These are phyloP conservation scores for Lasioglossum zephyrum DNA, from an alignment of 2,888 invertebrate species.

Conservation along the genomic window DNA sequence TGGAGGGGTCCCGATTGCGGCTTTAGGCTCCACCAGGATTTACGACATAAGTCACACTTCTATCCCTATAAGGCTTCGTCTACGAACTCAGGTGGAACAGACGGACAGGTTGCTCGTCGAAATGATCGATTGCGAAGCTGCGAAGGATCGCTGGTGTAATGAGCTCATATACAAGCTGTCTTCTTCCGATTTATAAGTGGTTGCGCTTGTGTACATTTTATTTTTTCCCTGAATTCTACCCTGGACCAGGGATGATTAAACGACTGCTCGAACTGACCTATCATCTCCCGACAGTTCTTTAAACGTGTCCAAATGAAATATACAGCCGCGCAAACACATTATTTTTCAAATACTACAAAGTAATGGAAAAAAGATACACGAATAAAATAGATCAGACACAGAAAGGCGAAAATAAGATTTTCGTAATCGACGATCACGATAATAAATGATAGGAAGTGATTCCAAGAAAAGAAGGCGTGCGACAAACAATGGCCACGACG, in stretches of 20 bases:
- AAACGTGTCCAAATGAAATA: background rate
- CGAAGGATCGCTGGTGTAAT: constrained; percentile 36
- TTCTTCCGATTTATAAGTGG: constrained; percentile 32
- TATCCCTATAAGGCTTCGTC: constrained; percentile 63
- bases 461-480: background rate
- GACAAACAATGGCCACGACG: background rate
- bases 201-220: background rate
- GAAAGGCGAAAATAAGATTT: background rate
- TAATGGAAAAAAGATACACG: too few species aligned
- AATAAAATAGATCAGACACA: too few species aligned
- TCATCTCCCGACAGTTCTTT: background rate
- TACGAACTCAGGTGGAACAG: constrained; percentile 53
- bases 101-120: constrained; percentile 48
- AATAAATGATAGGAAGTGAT: background rate
- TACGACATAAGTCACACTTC: constrained; percentile 26
- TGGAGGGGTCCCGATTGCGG: constrained; percentile 17
- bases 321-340: background rate
- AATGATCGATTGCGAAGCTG: constrained; percentile 57
- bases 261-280: background rate
- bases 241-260: constrained; percentile 19
- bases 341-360: background rate
- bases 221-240: background rate
- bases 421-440: background rate
- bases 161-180: constrained; percentile 27
- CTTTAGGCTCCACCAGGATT: constrained; percentile 41